Base-by-base conservation (phyloP, 2,888 invertebrate genomes). In the Chydorus sphaericus region DNA sequence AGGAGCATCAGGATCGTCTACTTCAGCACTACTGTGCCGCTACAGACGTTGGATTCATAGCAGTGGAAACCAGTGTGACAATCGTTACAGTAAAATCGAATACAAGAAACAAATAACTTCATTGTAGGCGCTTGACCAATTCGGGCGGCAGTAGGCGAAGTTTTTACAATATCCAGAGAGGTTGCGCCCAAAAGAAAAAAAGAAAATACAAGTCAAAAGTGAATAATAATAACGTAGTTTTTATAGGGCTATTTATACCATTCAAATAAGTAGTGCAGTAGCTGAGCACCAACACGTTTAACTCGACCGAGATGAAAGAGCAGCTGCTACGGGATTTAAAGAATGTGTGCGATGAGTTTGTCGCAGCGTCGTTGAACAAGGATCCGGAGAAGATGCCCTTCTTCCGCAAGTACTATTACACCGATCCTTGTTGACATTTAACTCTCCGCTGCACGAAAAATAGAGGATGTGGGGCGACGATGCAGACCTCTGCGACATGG, bases 21-120 rank as follows among this genome's bases (percentile, higher is more conserved):
- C n/a, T n/a, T n/a, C n/a, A n/a, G n/a, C n/a, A n/a, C n/a, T n/a
- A n/a, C n/a, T n/a, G 18, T 30, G 11, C 30, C 50, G 50, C 30
- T 50, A 30, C 50, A 50, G 30, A 31, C 18, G 50, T 50, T 31
- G 16, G 50, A 29, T 11, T 50, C 31, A 28, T 30, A 50, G 50
- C 50, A 50, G 16, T 50, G 50, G 31, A 50, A 28, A 28, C 29
- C 50, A 23, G 29, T 18, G 50, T 28, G 30, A 20, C 50, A 30
- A 31, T 50, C 31, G 28, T 44, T 28, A n/a, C 28, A n/a, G n/a
- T n/a, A 26, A n/a, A 11, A 26, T 20, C 28, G 26, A 26, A 44
- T 18, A 16, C 8, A 33, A n/a, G n/a, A n/a, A n/a, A n/a, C n/a
- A n/a, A n/a, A n/a, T n/a, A n/a, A n/a, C n/a, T n/a, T n/a, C n/a